Evolutionary conservation across 2,797 vertebrate species (phyloP), one percentile per base, ranked within the genome.

Genomic region (Eupleurogrammus muticus): DNA sequence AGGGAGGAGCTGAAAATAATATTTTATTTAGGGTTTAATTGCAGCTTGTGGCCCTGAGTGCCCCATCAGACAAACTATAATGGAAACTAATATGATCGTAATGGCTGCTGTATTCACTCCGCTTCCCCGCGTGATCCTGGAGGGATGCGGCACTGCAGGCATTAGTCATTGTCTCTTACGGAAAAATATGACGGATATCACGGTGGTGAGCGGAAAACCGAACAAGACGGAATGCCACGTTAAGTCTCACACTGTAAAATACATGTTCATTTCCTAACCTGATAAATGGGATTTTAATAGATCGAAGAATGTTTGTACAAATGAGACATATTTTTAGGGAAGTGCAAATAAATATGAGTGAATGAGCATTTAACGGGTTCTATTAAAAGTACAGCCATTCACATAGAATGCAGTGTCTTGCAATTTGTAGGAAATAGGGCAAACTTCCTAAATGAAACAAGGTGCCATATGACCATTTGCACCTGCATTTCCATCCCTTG

Each of bases 21-120:
- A 87, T 93, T 92, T 93, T 90, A 92, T 91, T 90, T 90, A 69
- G 80, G 87, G 79, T 92, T 91, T 93, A 92, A 93, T 93, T 93
- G 92, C 84, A 35, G 85, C 91, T 89, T 63, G 82, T 91, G 89
- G 91, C 88, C 88, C 68, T 42, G 69, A 92, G 86, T 85, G 72
- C 71, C 82, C 74, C 86, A 89, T 86, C 88, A 89, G 86, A 91
- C 84, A 89, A 88, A 87, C 76, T 75, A 80, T 89, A 87, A 89
- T 89, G 77, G 79, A 85, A 83, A 86, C 74, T 90, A 89, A 90
- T 89, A 90, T 84, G 80, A 89, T 88, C 35, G 72, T 88, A 90
- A 93, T 91, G 86, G 86, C 84, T 87, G 85, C 82, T 59, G 83
- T 90, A 75, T 83, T 87, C 80, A 59, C 61, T 69, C 63, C 42